Evolutionary conservation across 2,888 invertebrate species (phyloP).

Genomic region (Andrena chrysosceles): DNA sequence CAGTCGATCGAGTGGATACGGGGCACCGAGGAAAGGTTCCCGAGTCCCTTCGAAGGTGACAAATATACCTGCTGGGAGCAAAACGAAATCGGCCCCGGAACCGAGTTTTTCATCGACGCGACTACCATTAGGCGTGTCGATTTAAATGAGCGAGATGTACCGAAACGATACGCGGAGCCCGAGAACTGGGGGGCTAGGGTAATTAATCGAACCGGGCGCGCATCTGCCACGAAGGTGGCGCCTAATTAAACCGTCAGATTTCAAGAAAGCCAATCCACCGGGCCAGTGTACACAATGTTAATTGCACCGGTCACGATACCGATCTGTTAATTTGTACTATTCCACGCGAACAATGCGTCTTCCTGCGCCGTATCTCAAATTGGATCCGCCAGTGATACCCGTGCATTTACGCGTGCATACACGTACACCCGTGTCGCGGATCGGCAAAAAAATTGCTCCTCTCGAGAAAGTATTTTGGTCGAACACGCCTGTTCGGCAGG

Average conservation of each 20-base stretch:
- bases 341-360: conserved; percentile 73
- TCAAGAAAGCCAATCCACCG: conserved; percentile 71
- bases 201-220: conserved; percentile 72
- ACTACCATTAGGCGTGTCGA: conserved; percentile 63
- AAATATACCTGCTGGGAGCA: background rate
- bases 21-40: no score
- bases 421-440: background rate
- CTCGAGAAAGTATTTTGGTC: background rate
- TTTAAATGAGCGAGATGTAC: conserved; percentile 68
- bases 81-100: conserved; percentile 14
- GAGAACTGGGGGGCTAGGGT: conserved; percentile 40
- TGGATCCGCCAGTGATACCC: conserved; percentile 70
- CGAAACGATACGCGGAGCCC: conserved; percentile 55
- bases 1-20: no score
- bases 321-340: conserved; percentile 76
- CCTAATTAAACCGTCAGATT: conserved; percentile 78
- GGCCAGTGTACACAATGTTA: conserved; percentile 74
- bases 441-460: conserved; percentile 23
- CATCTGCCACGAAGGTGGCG: conserved; percentile 73
- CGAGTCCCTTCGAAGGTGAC: background rate
- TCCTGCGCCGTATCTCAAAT: conserved; percentile 73
- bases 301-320: conserved; percentile 71
- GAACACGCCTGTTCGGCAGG: background rate
- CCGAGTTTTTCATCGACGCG: conserved; percentile 28
- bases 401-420: conserved; percentile 35